Base-by-base conservation (phyloP, 2,113 vertebrate genomes). In the Ictalurus punctatus region DNA sequence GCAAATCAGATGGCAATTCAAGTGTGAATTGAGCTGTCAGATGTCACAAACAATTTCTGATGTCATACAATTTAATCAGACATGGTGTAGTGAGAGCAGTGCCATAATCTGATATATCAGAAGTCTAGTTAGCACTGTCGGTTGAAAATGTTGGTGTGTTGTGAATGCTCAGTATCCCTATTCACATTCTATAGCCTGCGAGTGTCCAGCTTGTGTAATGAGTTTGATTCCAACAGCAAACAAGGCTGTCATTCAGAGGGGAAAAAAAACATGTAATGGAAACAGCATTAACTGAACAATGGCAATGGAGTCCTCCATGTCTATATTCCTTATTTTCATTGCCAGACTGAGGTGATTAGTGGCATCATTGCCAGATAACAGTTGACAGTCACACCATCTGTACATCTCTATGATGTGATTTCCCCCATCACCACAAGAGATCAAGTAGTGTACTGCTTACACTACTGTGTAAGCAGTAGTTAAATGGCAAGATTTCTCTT, bases 261-360 rank as follows among this genome's bases (percentile, higher is more conserved):
- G 13, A 4, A 76, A 21, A 56, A 30, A n/a, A n/a, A 56, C 44
- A 78, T 6, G 13, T 54, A 52, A 79, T 91, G 90, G n/a, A 17
- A 83, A 12, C 81, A 59, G 17, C 30, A 59, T 82, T 59, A 34
- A 8, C 14, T 59, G 19, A 13, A 83, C 34, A 37, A 34, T 83
- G 80, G 56, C 16, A 37, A 59, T 13, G 16, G 48, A 1, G 19
- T 61, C 30, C 30, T 58, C 21, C 16, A 83, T 83, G 54, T 59
- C 81, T 56, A 25, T 37, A 23, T 63, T 7, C 4, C 30, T 83
- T 83, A 83, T 37, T 59, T 59, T 58, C n/a, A 59, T 56, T 30
- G 13, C 16, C 54, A 82, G n/a, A 34, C 80, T 82, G 16, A 82
- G 8, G 17, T 59, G 80, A 30, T n/a, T 82, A 82, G 44, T 56